Evolutionary conservation across 2,113 vertebrate genomes (phyloP), one percentile per base, ranked within the genome.

Genomic region (Brienomyrus longianalis): DNA sequence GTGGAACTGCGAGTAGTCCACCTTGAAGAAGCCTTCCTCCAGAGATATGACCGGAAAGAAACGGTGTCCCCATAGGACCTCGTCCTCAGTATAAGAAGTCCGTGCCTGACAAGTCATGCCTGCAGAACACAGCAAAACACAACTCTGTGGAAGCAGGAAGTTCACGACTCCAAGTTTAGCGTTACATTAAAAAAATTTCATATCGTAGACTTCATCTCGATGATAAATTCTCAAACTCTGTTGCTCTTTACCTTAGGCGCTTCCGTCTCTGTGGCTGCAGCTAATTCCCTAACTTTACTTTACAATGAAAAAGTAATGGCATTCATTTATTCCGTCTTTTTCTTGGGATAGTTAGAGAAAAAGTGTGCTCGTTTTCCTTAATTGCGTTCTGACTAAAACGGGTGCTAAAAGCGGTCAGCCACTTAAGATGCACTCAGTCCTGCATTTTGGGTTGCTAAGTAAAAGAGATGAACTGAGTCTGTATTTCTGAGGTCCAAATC

Each of bases 51-150:
- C 98, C 0, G 98, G 98, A 88, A 97, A 99, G 95, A 99, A 99
- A 4, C 98, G 98, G 13, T 99, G 98, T 91, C 98, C 98, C 98
- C 98, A 99, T 21, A 99, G 96, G 92, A 99, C 98, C 94, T 99
- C 98, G 15, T 99, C 98, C 94, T 99, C 98, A 0, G 98, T 99
- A 87, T 99, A 99, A 9, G 98, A 99, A 0, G 98, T 99, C 95
- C 98, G 96, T 85, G 98, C 98, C 93, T 99, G 98, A 95, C 98
- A 99, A 70, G 98, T 99, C 98, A 99, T 99, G 86, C 98, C 98
- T 99, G 94, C 54, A 77, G 62, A 89, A 83, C 35, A 86, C 48
- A 5, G 89, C 43, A 66, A 80, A 62, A 51, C 19, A 86, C 50
- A 86, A 86, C 50, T 52, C 19, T 31, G 85, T 86, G 43, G 85